phyloP scores from a whole-genome alignment of 2,113 vertebrate species.

The Otocyon megalotis region DNA sequence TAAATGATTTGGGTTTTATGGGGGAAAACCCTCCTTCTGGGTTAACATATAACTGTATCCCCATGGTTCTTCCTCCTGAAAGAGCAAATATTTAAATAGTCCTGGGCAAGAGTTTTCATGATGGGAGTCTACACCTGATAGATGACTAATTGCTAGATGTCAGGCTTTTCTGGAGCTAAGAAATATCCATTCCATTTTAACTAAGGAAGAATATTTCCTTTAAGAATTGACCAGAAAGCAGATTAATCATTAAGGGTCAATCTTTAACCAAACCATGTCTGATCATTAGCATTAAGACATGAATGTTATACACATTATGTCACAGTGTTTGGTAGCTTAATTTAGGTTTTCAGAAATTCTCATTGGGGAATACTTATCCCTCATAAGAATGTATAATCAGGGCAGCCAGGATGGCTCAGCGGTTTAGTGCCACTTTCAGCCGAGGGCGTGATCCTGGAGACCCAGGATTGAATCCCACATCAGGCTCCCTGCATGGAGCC shows the following conservation, averaged over 20 bases:
- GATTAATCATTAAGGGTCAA: conserved; percentile 54
- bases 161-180: conserved; percentile 50
- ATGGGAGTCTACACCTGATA: background rate
- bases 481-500: no score
- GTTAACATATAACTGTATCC: background rate
- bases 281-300: conserved; percentile 36
- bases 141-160: conserved; percentile 1
- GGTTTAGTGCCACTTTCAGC: no score
- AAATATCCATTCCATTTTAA: conserved; percentile 52
- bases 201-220: conserved; percentile 43
- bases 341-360: background rate
- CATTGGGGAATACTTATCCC: background rate
- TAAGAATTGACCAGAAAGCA: conserved; percentile 11
- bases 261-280: conserved; percentile 26
- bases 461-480: no score
- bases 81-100: conserved; percentile 37
- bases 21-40: background rate
- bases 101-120: background rate
- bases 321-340: background rate
- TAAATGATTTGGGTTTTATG: conserved; percentile 13
- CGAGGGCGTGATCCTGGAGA: no score
- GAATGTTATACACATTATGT: background rate
- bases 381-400: conserved; percentile 24
- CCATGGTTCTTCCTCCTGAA: background rate
- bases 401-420: no score